These are phyloP conservation scores for Sinocyclocheilus anophthalmus DNA, from an alignment of 2,113 vertebrate genomes.

Conservation along the genomic window DNA sequence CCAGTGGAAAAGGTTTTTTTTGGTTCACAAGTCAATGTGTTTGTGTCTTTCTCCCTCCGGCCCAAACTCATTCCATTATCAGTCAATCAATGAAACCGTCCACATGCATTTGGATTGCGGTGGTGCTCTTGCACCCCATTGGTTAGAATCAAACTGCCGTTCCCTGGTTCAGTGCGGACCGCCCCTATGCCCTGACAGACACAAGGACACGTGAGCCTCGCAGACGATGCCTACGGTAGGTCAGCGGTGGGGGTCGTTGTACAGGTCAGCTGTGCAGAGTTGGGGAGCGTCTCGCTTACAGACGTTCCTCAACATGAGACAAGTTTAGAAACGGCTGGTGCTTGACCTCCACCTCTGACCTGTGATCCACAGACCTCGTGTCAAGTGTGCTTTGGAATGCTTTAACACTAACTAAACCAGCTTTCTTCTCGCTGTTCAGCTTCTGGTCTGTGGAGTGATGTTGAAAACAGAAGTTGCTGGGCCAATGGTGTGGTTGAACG, in stretches of 20 bases:
- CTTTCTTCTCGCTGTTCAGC: conserved; percentile 47
- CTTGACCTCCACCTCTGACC: conserved; percentile 63
- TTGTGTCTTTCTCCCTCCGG: conserved; percentile 54
- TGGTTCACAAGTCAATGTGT: conserved; percentile 70
- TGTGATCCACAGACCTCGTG: conserved; percentile 68
- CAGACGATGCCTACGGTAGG: conserved; percentile 48
- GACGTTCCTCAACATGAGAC: background rate
- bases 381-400: conserved; percentile 54
- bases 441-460: conserved; percentile 44
- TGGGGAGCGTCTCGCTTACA: background rate
- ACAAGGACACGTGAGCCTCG: conserved; percentile 58
- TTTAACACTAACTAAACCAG: conserved; percentile 45
- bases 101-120: conserved; percentile 52
- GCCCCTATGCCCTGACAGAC: conserved; percentile 52
- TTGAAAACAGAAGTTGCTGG: conserved; percentile 66
- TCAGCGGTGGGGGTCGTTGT: conserved; percentile 63
- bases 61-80: conserved; percentile 45
- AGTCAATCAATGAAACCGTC: conserved; percentile 22
- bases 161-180: conserved; percentile 3
- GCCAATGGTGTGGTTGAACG: background rate
- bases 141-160: conserved; percentile 4
- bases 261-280: background rate
- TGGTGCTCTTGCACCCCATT: conserved; percentile 30
- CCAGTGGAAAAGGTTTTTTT: conserved; percentile 58
- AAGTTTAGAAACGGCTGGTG: background rate